Conservation (phyloP, 2,113 vertebrate species). For the Myotis yumanensis region DNA sequence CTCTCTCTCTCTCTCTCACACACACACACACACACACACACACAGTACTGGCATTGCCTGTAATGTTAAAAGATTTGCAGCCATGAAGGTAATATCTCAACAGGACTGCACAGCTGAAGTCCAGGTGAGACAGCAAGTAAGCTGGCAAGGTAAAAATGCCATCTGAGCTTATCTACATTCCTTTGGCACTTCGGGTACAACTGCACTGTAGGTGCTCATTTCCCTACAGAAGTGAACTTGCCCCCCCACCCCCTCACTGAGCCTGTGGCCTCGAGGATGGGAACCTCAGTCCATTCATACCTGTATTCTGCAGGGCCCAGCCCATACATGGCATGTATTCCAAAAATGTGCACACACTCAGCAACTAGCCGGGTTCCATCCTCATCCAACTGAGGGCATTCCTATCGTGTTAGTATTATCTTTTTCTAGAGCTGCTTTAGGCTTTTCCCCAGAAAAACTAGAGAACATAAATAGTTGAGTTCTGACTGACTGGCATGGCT, state of each 20-base stretch:
- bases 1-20: too few species aligned
- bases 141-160: background rate
- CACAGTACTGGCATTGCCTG: background rate
- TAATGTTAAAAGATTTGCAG: background rate
- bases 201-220: rapidly evolving
- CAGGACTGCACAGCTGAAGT: background rate
- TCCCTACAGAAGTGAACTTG: rapidly evolving
- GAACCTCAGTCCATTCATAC: background rate
- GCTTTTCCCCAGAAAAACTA: background rate
- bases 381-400: background rate
- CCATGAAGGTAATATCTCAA: background rate
- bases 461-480: background rate
- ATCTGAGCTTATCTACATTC: background rate
- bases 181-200: background rate
- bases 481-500: background rate
- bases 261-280: background rate
- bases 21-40: too few species aligned
- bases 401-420: background rate
- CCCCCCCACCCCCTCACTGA: rapidly evolving
- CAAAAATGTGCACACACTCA: background rate
- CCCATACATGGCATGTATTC: background rate
- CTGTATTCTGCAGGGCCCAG: background rate
- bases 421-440: background rate
- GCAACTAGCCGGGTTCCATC: background rate
- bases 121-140: background rate